phyloP scores from a whole-genome alignment of 2,797 vertebrate genomes.

The Morus bassanus region DNA sequence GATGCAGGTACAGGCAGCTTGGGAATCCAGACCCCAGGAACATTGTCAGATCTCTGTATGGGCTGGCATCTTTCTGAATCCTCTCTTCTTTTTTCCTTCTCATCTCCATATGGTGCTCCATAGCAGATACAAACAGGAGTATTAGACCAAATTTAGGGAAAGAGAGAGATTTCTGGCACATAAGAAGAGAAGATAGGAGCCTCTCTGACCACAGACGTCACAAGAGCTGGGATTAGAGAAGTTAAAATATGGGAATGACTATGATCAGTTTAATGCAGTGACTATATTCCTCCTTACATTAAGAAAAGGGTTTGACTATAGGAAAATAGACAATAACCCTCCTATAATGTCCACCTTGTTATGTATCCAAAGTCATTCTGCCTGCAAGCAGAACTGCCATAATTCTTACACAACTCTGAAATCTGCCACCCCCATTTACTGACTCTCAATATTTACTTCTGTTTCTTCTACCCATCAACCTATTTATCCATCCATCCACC shows the following conservation, averaged over 20 bases:
- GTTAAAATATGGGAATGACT: neutral
- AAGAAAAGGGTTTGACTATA: neutral
- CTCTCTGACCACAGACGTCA: neutral
- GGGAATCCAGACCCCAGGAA: neutral
- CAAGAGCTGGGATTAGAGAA: neutral
- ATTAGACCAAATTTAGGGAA: neutral
- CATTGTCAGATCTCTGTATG: neutral
- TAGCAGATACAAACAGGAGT: neutral
- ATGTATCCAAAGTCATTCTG: neutral
- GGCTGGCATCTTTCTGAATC: neutral
- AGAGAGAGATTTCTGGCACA: neutral
- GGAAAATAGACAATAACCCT: neutral
- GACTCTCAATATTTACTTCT: neutral
- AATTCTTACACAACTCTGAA: neutral
- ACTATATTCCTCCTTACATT: neutral
- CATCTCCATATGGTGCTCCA: neutral
- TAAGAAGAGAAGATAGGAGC: neutral
- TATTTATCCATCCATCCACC: neutral
- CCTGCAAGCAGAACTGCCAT: neutral
- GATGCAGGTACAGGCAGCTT: rapidly evolving
- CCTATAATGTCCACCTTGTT: neutral
- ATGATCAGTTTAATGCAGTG: neutral
- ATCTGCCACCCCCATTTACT: neutral
- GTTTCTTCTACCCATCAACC: neutral
- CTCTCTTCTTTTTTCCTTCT: neutral